Evolutionary conservation across 2,888 invertebrate genomes (phyloP).

Genomic region (Eupithecia centaureata): DNA sequence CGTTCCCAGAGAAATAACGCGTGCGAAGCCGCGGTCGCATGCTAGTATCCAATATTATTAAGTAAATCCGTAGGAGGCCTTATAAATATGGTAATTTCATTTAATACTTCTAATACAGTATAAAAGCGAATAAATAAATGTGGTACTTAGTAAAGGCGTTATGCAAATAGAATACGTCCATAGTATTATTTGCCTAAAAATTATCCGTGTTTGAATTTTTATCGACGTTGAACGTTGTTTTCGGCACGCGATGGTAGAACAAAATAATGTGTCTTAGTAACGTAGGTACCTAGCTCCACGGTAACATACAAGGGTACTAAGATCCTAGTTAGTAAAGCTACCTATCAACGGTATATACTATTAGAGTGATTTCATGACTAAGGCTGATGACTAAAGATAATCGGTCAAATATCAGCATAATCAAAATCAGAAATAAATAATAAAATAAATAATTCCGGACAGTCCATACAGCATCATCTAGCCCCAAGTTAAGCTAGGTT

Average conservation of each 20-base stretch:
- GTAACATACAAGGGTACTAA: not conserved
- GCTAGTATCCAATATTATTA: not conserved
- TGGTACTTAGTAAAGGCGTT: conserved; percentile 4
- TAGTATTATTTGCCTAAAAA: conserved; percentile 21
- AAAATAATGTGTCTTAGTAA: not conserved
- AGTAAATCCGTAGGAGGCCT: not conserved
- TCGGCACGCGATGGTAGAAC: conserved; percentile 21
- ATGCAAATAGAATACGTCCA: conserved; percentile 20
- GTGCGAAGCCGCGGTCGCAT: too few relatives aligned
- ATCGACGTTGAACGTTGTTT: conserved; percentile 24
- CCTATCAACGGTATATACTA: too few relatives aligned
- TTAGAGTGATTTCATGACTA: too few relatives aligned
- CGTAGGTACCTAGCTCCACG: not conserved
- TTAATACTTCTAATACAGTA: not conserved
- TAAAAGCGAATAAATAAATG: not conserved
- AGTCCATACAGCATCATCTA: too few relatives aligned
- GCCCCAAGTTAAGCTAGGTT: too few relatives aligned
- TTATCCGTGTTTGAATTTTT: conserved; percentile 28
- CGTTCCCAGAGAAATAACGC: too few relatives aligned
- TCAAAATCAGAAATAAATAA: too few relatives aligned
- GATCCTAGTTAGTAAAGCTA: not conserved
- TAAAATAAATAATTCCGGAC: too few relatives aligned
- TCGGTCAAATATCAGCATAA: too few relatives aligned
- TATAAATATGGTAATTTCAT: not conserved
- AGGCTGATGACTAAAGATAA: too few relatives aligned